phyloP scores from a whole-genome alignment of 2,888 invertebrate species.

The Blastobasis lacticolella region DNA sequence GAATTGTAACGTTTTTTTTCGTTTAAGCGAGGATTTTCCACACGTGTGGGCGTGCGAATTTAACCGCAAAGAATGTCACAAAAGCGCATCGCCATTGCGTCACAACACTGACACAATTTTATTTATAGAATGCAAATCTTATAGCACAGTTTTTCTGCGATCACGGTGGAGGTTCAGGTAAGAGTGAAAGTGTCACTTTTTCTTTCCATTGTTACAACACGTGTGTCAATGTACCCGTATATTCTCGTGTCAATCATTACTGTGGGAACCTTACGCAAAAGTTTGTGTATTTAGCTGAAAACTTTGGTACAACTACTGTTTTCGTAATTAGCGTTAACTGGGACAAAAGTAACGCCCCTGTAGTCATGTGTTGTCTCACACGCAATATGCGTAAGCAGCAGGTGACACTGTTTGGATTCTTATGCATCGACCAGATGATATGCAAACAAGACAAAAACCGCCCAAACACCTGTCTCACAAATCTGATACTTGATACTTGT shows the following conservation, averaged over 20 bases:
- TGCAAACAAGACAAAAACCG: conserved; percentile 35
- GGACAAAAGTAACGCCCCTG: conserved; percentile 6
- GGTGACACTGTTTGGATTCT: conserved; percentile 39
- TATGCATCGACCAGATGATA: conserved; percentile 50
- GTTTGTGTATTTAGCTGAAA: conserved; percentile 5
- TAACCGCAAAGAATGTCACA: conserved; percentile 22
- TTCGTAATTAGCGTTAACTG: neutral
- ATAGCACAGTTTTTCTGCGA: no score
- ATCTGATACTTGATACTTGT: conserved; percentile 34
- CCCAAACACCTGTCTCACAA: conserved; percentile 46
- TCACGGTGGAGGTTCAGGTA: conserved; percentile 11
- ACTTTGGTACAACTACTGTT: no score
- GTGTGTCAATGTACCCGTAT: conserved; percentile 5
- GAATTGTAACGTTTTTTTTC: conserved; percentile 18
- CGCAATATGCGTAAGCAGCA: conserved; percentile 31
- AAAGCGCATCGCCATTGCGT: conserved; percentile 44
- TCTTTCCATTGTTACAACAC: neutral
- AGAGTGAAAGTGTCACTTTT: conserved; percentile 14
- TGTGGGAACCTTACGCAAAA: conserved; percentile 32
- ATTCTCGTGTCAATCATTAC: conserved; percentile 38
- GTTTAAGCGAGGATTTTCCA: conserved; percentile 34
- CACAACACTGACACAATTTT: conserved; percentile 25
- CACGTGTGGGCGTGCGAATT: conserved; percentile 64
- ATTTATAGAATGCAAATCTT: conserved; percentile 5
- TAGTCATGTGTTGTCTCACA: conserved; percentile 19